Conservation (phyloP, 1,140 invertebrate species). For the Mamestra configurata region DNA sequence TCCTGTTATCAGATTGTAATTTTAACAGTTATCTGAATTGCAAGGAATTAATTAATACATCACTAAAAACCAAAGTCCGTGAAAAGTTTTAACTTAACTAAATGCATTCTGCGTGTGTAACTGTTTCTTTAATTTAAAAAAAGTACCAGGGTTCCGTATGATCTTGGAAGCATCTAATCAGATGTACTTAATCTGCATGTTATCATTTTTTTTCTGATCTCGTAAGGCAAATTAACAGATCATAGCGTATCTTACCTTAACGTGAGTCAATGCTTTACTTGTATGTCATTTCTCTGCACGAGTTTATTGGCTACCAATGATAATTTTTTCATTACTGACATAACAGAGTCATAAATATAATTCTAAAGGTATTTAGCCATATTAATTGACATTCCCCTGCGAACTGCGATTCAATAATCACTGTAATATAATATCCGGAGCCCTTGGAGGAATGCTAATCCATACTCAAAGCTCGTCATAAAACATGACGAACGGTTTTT, state of each 20-base stretch:
- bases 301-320: too few species aligned
- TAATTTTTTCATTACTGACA: too few species aligned
- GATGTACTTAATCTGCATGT: neutral
- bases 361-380: neutral
- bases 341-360: too few species aligned
- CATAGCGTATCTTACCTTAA: too few species aligned
- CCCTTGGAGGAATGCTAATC: neutral
- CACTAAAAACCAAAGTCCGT: constrained; percentile 48
- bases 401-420: neutral
- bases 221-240: too few species aligned
- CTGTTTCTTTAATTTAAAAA: constrained; percentile 5
- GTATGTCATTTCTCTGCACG: too few species aligned
- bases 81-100: constrained; percentile 47
- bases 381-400: neutral
- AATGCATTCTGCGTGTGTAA: constrained; percentile 14
- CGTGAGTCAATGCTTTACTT: too few species aligned
- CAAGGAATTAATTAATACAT: constrained; percentile 53
- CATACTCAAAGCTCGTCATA: constrained; percentile 18
- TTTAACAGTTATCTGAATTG: constrained; percentile 50
- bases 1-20: constrained; percentile 36
- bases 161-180: neutral
- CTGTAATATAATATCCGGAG: neutral
- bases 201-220: too few species aligned
- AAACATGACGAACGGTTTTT: constrained; percentile 9
- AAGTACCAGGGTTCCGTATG: neutral